Conservation (phyloP, 2,797 vertebrate genomes). For the Gallinago solitaria region DNA sequence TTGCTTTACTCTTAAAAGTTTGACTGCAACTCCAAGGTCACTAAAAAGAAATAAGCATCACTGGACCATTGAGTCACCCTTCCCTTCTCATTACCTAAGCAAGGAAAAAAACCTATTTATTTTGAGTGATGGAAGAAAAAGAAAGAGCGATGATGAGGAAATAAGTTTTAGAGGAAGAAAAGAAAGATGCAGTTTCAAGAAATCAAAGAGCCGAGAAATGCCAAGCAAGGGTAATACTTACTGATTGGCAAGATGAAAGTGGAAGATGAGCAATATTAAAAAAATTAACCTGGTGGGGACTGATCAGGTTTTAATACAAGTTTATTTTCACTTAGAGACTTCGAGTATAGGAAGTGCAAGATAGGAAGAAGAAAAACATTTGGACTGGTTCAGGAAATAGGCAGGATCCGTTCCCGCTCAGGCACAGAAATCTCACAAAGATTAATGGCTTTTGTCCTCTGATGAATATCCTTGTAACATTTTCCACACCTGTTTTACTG, state of each 20-base stretch:
- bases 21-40: background rate
- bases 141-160: background rate
- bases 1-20: background rate
- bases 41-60: background rate
- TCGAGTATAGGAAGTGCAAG: background rate
- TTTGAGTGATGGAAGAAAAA: background rate
- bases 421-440: background rate
- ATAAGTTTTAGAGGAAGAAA: background rate
- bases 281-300: background rate
- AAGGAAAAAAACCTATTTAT: background rate
- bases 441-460: background rate
- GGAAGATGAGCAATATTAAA: background rate
- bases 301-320: background rate
- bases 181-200: background rate
- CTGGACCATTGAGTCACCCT: background rate
- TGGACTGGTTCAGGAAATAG: background rate
- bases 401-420: background rate
- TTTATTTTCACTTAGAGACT: background rate
- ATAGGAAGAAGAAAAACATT: background rate
- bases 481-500: background rate
- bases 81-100: background rate
- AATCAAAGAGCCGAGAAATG: background rate
- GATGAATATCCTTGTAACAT: background rate
- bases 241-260: background rate
- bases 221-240: background rate